Evolutionary conservation across 2,113 vertebrate species (phyloP), one percentile per base, ranked within the genome.

Genomic region (Puntigrus tetrazona): DNA sequence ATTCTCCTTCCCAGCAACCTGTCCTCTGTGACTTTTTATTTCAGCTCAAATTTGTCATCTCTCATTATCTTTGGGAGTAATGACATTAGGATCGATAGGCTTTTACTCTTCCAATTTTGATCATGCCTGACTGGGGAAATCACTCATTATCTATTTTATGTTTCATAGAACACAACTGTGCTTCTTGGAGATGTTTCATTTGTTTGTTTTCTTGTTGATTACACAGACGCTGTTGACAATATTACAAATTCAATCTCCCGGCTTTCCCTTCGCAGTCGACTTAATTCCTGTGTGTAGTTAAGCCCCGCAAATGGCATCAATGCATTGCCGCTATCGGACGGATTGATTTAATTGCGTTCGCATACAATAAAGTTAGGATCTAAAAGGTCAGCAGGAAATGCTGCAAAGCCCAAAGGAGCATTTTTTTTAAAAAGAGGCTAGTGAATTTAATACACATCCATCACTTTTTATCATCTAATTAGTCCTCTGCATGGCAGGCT

Each of bases 391-490:
- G 92, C 93, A 90, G 92, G 93, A 96, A 97, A 96, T 94, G 92
- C 94, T 91, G 93, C 92, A 92, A 95, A 95, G 92, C 97, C 95
- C 95, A 86, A 85, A 95, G 95, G 96, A 95, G 90, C 94, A 89
- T 88, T 90, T 4, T 91, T 88, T 90, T 4, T 91, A 94, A 93
- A 93, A 93, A 36, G 5, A 5, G 5, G 93, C 94, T 92, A 92
- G 95, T 90, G 95, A 94, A 92, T 97, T 96, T 96, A 96, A 96
- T 95, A 95, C 94, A 93, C 96, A 98, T 98, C 96, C 96, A 98
- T 99, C 97, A 98, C 95, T 94, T 96, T 96, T 97, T n/a, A n/a
- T 96, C 96, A 96, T 97, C 96, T 98, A 97, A 98, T 98, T 98
- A 97, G 97, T 92, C 90, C 90, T 86, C 92, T 92, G 93, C 94